A percentile compares a stretch with the other conserved stretches of the same genome.
phyloP scores from a whole-genome alignment of 2,888 invertebrate genomes.

The Blastobasis lacticolella region DNA sequence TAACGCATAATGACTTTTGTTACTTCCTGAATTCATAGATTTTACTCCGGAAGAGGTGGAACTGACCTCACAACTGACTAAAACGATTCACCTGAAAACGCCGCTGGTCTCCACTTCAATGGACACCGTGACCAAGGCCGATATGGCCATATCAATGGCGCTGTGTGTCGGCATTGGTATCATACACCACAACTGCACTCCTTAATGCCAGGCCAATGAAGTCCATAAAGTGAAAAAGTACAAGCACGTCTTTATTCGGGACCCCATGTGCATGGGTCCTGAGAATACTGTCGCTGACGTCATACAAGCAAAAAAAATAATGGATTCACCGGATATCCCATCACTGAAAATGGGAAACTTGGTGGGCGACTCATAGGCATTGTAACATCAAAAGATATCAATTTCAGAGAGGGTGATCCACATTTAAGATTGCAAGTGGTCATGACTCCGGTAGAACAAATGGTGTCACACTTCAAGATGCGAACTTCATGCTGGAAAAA shows the following conservation, averaged over 20 bases:
- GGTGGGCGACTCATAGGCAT: conserved; percentile 96
- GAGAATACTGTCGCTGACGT: conserved; percentile 92
- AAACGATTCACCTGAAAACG: conserved; percentile 88
- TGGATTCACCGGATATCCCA: conserved; percentile 97
- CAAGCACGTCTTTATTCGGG: conserved; percentile 98
- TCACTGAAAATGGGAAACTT: conserved; percentile 94
- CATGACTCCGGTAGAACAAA: conserved; percentile 64
- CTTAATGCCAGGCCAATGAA: conserved; percentile 95
- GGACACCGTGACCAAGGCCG: conserved; percentile 99
- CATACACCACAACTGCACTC: conserved; percentile 96
- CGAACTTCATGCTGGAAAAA: conserved; percentile 95
- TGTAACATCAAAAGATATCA: conserved; percentile 98
- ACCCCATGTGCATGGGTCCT: conserved; percentile 95
- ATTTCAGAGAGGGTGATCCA: conserved; percentile 85
- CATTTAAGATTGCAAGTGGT: conserved; percentile 15
- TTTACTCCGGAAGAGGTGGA: conserved; percentile 95
- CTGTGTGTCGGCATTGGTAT: conserved; percentile 97
- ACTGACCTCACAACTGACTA: conserved; percentile 91
- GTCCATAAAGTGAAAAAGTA: conserved; percentile 98
- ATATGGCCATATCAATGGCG: conserved; percentile 99
- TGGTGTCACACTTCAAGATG: conserved; percentile 95
- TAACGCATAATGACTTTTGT: conserved; percentile 98
- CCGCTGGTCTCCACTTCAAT: conserved; percentile 98
- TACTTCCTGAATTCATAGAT: conserved; percentile 97
- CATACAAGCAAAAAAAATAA: conserved; percentile 89